Conservation (phyloP, 2,113 vertebrate genomes). For the Sturnus vulgaris region DNA sequence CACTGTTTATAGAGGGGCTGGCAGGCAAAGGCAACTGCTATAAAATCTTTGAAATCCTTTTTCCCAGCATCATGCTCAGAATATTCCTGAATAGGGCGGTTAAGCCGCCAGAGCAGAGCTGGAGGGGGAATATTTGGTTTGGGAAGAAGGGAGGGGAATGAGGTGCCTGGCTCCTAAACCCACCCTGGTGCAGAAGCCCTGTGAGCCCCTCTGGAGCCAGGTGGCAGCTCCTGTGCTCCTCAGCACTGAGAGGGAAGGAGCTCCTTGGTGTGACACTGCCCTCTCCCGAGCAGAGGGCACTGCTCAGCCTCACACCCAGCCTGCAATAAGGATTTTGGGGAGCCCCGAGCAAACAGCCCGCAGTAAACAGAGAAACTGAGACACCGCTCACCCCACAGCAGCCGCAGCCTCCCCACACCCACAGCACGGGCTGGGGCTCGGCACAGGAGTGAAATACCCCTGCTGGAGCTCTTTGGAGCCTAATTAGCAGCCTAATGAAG, state of each 20-base stretch:
- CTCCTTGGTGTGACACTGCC: constrained; percentile 42
- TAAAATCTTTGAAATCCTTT: background rate
- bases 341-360: rapidly evolving
- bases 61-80: background rate
- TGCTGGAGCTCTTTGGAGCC: rapidly evolving
- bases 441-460: rapidly evolving
- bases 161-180: rapidly evolving
- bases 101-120: background rate
- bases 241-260: rapidly evolving
- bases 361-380: rapidly evolving
- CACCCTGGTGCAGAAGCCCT: rapidly evolving
- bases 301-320: background rate
- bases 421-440: rapidly evolving
- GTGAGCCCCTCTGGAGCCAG: rapidly evolving
- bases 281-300: constrained; percentile 23
- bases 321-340: rapidly evolving
- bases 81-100: background rate
- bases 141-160: background rate
- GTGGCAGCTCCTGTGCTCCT: rapidly evolving
- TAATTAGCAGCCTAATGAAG: background rate
- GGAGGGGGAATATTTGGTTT: background rate
- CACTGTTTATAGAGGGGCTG: background rate
- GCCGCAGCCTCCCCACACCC: background rate
- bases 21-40: background rate
- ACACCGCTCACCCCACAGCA: background rate